Conservation (phyloP, 2,888 invertebrate genomes). For the Parthenolecanium corni region DNA sequence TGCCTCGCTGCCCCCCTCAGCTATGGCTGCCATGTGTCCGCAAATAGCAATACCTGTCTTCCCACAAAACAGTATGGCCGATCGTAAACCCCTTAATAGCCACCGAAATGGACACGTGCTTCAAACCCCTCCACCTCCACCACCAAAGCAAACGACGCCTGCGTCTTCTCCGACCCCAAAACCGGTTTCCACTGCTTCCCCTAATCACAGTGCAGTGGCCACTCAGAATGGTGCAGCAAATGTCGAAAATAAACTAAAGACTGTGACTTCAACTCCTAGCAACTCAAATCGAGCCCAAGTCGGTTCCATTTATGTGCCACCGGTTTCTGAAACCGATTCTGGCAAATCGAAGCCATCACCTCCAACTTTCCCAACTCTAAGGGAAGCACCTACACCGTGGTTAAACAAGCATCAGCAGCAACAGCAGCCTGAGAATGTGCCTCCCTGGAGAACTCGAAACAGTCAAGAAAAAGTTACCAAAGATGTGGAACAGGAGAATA, state of each 20-base stretch:
- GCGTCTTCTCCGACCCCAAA: neutral
- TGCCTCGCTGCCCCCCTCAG: conserved; percentile 29
- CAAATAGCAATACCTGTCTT: conserved; percentile 27
- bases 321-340: conserved; percentile 30
- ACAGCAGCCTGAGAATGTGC: conserved; percentile 34
- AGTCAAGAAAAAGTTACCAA: neutral
- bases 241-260: no score
- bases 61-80: conserved; percentile 1
- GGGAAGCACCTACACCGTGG: conserved; percentile 35
- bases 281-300: conserved; percentile 32
- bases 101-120: no score
- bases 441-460: conserved; percentile 27
- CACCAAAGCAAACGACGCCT: neutral
- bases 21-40: conserved; percentile 32
- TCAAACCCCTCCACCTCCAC: neutral
- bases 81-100: neutral
- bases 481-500: conserved; percentile 28
- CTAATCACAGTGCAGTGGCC: neutral
- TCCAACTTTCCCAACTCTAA: conserved; percentile 22
- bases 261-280: conserved; percentile 31
- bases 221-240: no score
- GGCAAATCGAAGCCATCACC: neutral
- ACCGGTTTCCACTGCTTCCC: neutral
- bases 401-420: conserved; percentile 36
- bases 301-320: conserved; percentile 36